These are phyloP conservation scores for Dicentrarchus labrax DNA, from an alignment of 2,113 vertebrate species.

Conservation along the genomic window DNA sequence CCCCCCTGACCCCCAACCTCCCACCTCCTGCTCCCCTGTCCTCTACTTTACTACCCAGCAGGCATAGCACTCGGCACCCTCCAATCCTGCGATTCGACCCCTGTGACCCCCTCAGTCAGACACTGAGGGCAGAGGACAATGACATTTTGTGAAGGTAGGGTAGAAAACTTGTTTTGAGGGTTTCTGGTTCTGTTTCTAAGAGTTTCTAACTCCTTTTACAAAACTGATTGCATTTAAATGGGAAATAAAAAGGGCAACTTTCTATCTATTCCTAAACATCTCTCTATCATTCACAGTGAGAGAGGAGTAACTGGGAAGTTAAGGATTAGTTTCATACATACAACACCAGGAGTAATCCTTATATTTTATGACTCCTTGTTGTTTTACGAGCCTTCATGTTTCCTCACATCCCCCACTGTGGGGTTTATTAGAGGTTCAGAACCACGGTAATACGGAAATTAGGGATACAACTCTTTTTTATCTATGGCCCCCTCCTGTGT, in stretches of 20 bases:
- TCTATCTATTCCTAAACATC: not conserved
- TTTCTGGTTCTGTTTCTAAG: not conserved
- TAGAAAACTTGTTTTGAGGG: not conserved
- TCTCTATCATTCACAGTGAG: not conserved
- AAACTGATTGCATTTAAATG: not conserved
- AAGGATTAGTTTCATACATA: not conserved
- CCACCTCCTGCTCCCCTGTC: conserved; percentile 25
- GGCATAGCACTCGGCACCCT: conserved; percentile 81
- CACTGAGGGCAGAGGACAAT: conserved; percentile 48
- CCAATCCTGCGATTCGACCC: conserved; percentile 69
- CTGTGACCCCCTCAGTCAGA: conserved; percentile 57
- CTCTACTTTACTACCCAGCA: conserved; percentile 78
- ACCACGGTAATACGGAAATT: not conserved
- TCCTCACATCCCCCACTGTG: conserved; percentile 30
- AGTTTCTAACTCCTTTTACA: not conserved
- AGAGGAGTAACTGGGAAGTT: not conserved
- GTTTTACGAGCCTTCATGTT: conserved; percentile 44
- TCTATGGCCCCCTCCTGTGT: not conserved
- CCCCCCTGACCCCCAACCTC: conserved; percentile 45
- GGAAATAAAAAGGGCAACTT: not conserved
- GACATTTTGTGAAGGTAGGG: conserved; percentile 43
- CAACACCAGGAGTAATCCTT: conserved; percentile 25
- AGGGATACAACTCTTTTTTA: not conserved
- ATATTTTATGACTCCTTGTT: conserved; percentile 36
- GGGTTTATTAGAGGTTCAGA: conserved; percentile 28